Percentiles rank a stretch among this genome's conserved stretches.
Evolutionary conservation across 2,888 invertebrate genomes (phyloP).

Genomic region (Mimumesa dahlbomi): DNA sequence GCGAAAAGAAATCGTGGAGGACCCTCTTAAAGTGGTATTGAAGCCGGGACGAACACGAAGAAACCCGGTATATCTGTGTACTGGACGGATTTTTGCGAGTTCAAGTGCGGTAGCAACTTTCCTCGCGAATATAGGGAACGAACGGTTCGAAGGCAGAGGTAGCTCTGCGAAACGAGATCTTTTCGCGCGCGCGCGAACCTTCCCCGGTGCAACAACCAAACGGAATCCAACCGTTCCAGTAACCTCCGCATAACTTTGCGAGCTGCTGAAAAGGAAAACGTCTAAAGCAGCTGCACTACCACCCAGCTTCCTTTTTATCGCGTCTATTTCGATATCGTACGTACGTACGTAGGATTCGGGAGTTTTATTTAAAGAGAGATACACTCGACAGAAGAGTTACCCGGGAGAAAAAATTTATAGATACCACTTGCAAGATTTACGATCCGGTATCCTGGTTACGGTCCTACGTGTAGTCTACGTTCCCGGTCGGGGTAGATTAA

Average conservation of each 20-base stretch:
- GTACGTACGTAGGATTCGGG: not conserved
- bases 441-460: too few relatives aligned
- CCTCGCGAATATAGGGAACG: conserved; percentile 9
- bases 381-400: conserved; percentile 5
- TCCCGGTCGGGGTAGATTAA: too few relatives aligned
- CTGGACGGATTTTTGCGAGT: conserved; percentile 44
- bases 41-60: conserved; percentile 16
- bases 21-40: conserved; percentile 30
- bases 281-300: conserved; percentile 31
- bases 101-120: conserved; percentile 40
- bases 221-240: conserved; percentile 27
- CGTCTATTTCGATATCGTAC: conserved; percentile 23
- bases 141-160: conserved; percentile 16
- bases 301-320: conserved; percentile 14
- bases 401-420: conserved; percentile 10
- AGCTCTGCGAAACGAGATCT: conserved; percentile 39
- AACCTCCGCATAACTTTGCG: conserved; percentile 49
- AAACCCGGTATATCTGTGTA: conserved; percentile 23
- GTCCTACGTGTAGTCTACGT: too few relatives aligned
- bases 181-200: conserved; percentile 30
- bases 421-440: not conserved
- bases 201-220: conserved; percentile 39
- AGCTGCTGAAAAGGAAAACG: conserved; percentile 43
- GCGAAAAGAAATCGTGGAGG: conserved; percentile 32
- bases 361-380: conserved; percentile 21